Conservation (phyloP, 2,888 invertebrate species). For the Eumerus sabulonum region DNA sequence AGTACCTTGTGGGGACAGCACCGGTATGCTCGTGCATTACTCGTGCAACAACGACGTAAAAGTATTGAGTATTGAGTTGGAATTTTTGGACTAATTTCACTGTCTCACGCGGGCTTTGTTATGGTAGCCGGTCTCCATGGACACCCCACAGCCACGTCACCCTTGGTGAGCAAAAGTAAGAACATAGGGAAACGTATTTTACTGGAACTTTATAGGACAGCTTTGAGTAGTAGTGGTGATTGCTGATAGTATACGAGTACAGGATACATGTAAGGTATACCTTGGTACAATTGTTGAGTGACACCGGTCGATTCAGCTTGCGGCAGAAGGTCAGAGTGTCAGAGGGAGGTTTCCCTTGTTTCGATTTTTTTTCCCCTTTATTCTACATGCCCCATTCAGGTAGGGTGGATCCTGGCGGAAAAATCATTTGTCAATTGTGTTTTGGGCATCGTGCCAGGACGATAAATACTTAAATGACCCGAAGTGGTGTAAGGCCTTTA, state of each 20-base stretch:
- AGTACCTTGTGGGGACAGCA: constrained; percentile 1
- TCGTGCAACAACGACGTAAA: constrained; percentile 2
- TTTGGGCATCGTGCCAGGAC: constrained; percentile 16
- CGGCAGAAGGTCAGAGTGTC: constrained; percentile 57
- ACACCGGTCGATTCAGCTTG: constrained; percentile 51
- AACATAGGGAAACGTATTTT: constrained; percentile 37
- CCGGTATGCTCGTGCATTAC: constrained; percentile 1
- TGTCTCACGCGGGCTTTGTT: constrained; percentile 55
- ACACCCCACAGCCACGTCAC: constrained; percentile 15
- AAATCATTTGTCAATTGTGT: background rate
- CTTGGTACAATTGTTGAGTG: constrained; percentile 46
- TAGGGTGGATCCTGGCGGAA: background rate
- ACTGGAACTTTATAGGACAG: constrained; percentile 43
- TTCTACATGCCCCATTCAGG: background rate
- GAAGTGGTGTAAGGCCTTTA: too few relatives aligned
- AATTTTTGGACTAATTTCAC: constrained; percentile 53
- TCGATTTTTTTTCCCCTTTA: too few relatives aligned
- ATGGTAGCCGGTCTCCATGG: constrained; percentile 39
- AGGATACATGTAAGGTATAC: constrained; percentile 17
- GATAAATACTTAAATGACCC: background rate
- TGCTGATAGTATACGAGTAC: background rate
- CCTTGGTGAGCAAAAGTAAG: background rate
- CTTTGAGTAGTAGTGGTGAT: constrained; percentile 3
- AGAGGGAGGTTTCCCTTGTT: constrained; percentile 11
- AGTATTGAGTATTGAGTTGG: constrained; percentile 43